Evolutionary conservation across 2,888 invertebrate genomes (phyloP), one percentile per base, ranked within the genome.

Genomic region (Agapostemon virescens): DNA sequence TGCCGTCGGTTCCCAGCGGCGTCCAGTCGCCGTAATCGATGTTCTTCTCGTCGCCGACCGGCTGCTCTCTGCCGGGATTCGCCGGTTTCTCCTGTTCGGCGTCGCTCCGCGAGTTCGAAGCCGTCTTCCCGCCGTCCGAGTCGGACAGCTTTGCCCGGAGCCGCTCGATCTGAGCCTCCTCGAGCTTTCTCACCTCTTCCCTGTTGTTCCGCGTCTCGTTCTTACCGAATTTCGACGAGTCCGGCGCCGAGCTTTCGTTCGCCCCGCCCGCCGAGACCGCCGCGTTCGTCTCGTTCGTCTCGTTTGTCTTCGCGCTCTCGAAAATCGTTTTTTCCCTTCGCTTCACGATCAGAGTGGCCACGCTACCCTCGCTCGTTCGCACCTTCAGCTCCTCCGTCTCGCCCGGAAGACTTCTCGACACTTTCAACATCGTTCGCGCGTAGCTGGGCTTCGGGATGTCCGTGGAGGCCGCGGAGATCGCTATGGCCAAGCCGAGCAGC

Each of bases 331-430:
- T 93, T 88, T 95, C 95, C 6, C 93, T 93, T 88, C 95, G 95
- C 92, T 96, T 96, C 7, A 97, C 96, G 63, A 97, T 96, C 17
- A 97, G 93, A 86, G 96, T 96, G 0, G 97, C 96, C 36, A 96
- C 93, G 79, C 95, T 95, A 2, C 97, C 97, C 33, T 95, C 95
- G 89, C 95, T 95, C 0, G 97, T 96, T 88, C 95, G 94, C 0
- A 97, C 96, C 89, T 95, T 96, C 61, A 97, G 93, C 49, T 97
- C 96, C 90, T 96, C 96, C 67, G 96, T 96, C 83, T 96, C 95
- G 36, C 95, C 95, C 0, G 97, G 97, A 23, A 97, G 93, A 90
- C 96, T 96, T 81, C 97, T 94, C 2, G 96, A 95, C 30, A 97
- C 96, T 91, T 96, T 96, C 63, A 97, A 93, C 91, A 96, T 96